These are phyloP conservation scores for Corythaixoides concolor DNA, from an alignment of 2,113 vertebrate genomes.

Conservation along the genomic window DNA sequence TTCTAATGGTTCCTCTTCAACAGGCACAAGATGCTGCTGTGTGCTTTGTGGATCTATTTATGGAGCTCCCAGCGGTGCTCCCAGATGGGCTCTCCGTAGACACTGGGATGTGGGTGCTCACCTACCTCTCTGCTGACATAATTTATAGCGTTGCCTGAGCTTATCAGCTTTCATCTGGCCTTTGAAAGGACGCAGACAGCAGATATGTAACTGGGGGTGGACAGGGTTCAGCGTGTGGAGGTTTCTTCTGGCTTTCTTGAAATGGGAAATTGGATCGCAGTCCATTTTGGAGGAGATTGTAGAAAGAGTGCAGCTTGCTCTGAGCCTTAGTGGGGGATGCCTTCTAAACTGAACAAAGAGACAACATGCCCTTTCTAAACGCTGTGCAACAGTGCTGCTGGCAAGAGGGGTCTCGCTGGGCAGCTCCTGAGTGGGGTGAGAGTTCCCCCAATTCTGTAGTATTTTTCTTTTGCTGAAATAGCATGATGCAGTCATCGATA, in stretches of 20 bases:
- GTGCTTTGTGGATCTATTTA: not conserved
- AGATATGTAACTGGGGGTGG: too few species aligned
- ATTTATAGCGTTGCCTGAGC: not conserved
- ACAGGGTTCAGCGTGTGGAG: rapidly evolving
- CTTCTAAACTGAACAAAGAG: not conserved
- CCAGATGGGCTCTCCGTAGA: rapidly evolving
- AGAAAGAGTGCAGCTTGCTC: not conserved
- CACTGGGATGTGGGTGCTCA: not conserved
- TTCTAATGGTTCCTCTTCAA: not conserved
- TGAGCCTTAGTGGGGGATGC: not conserved
- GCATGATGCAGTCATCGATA: not conserved
- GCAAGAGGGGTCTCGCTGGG: not conserved
- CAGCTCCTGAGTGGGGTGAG: not conserved
- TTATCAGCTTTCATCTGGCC: not conserved
- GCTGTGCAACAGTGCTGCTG: not conserved
- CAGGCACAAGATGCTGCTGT: not conserved
- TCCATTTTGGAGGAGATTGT: not conserved
- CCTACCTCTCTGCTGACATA: not conserved
- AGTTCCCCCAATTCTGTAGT: not conserved
- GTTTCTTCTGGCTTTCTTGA: not conserved
- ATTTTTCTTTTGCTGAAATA: not conserved
- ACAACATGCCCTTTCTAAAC: not conserved
- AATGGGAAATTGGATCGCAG: not conserved
- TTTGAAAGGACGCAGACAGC: not conserved
- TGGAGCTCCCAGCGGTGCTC: not conserved